These are phyloP conservation scores for Lysiphlebus fabarum DNA, from an alignment of 1,140 invertebrate species.

Conservation along the genomic window DNA sequence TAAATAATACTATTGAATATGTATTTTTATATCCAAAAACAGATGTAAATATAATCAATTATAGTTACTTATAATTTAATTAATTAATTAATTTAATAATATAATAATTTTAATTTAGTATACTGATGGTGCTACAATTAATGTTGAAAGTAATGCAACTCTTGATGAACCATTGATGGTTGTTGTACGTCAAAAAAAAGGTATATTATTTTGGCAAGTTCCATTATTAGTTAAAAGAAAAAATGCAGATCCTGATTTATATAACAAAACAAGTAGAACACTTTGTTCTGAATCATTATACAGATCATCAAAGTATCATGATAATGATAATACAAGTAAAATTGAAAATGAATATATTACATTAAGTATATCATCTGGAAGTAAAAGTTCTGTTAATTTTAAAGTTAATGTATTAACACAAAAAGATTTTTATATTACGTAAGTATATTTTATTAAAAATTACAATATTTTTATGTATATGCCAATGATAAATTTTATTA, in stretches of 20 bases:
- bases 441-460: slow-evolving; percentile 15
- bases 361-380: slow-evolving; percentile 57
- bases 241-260: slow-evolving; percentile 32
- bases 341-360: slow-evolving; percentile 44
- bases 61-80: slow-evolving; percentile 1
- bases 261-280: slow-evolving; percentile 54
- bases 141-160: slow-evolving; percentile 47
- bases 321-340: slow-evolving; percentile 16
- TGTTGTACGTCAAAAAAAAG: slow-evolving; percentile 58
- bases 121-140: slow-evolving; percentile 46
- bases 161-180: slow-evolving; percentile 54
- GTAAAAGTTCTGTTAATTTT: slow-evolving; percentile 43
- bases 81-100: slow-evolving; percentile 11
- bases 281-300: slow-evolving; percentile 55
- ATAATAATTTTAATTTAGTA: slow-evolving; percentile 23
- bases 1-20: slow-evolving; percentile 39
- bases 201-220: slow-evolving; percentile 61
- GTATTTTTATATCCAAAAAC: slow-evolving; percentile 37
- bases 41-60: slow-evolving; percentile 7
- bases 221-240: slow-evolving; percentile 53
- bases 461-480: slow-evolving; percentile 6
- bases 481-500: slow-evolving; percentile 15
- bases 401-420: slow-evolving; percentile 44
- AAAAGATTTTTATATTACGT: slow-evolving; percentile 54
- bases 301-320: no score